These are phyloP conservation scores for Lagria hirta DNA, from an alignment of 2,888 invertebrate species.

Conservation along the genomic window DNA sequence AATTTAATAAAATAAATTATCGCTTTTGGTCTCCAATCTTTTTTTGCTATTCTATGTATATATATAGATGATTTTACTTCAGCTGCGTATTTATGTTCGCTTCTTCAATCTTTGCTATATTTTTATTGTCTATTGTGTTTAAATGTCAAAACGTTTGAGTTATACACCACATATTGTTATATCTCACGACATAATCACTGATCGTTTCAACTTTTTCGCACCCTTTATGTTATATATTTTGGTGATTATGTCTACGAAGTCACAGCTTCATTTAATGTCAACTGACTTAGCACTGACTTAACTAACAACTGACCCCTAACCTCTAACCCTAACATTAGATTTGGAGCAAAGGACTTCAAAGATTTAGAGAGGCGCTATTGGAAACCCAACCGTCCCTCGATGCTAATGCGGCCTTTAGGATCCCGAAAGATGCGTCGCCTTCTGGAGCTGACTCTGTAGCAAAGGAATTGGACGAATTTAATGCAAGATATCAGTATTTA, in stretches of 20 bases:
- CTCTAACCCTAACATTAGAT: slow-evolving; percentile 66
- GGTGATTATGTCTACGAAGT: slow-evolving; percentile 33
- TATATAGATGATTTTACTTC: neutral
- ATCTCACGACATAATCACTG: slow-evolving; percentile 23
- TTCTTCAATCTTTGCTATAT: too few species aligned
- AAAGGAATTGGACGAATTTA: slow-evolving; percentile 77
- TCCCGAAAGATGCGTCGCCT: slow-evolving; percentile 47
- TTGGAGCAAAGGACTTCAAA: slow-evolving; percentile 81
- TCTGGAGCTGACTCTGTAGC: slow-evolving; percentile 74
- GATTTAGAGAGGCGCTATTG: slow-evolving; percentile 80
- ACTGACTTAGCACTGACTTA: slow-evolving; percentile 50
- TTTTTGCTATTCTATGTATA: neutral
- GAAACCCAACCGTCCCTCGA: slow-evolving; percentile 82
- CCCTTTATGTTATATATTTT: slow-evolving; percentile 10
- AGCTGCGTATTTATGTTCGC: neutral
- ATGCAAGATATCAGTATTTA: slow-evolving; percentile 74
- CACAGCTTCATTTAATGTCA: slow-evolving; percentile 36
- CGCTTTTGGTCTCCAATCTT: too few species aligned
- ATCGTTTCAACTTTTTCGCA: neutral
- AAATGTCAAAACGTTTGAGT: slow-evolving; percentile 12
- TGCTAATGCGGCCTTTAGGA: slow-evolving; percentile 51
- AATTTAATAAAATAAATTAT: too few species aligned
- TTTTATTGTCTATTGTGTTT: slow-evolving; percentile 9
- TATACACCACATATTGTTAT: slow-evolving; percentile 9
- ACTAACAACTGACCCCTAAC: slow-evolving; percentile 61